Base-by-base conservation (phyloP, 2,797 vertebrate species). In the Poecilia gillii region DNA sequence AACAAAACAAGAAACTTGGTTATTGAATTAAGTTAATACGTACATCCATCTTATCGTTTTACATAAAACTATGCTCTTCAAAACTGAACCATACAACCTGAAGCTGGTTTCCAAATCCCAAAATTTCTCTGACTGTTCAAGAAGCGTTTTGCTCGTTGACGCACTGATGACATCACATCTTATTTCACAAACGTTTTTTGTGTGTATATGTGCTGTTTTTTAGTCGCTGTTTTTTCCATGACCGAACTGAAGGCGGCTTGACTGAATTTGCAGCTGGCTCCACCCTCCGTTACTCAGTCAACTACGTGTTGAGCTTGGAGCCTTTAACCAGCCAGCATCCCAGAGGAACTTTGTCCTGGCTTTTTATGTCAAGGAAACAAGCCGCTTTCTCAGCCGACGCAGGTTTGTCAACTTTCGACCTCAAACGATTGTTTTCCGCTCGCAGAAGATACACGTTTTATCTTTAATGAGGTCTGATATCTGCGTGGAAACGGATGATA, bases 231-330 rank as follows among this genome's bases (percentile, higher is more conserved):
- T 78, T 82, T 82, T 87, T 83, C 66, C 81, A 82, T 73, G 79
- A 57, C 25, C 82, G 75, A 75, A 51, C 75, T n/a, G 68, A 57
- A 66, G 23, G 70, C 62, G 84, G 84, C 87, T 82, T 85, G 90
- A 82, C 89, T 79, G 55, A 85, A 87, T 90, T 84, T 49, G 88
- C 75, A 36, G 0, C 73, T 90, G 87, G 90, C 95, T 93, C 95
- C 95, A 87, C 95, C 95, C 94, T 93, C 91, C 83, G 83, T 91
- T 88, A 84, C 64, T 93, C 93, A 80, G 83, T 68, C 84, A 62
- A 49, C 82, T 91, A 89, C 94, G 94, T 94, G 92, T 93, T 81
- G 59, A 82, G 84, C 88, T 92, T 76, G 91, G 57, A 76, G 85
- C 84, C 80, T 85, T 82, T 75, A 88, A 87, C 45, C 81, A 80